These are phyloP conservation scores for Harmothoe impar DNA, from an alignment of 2,888 invertebrate genomes.

Conservation along the genomic window DNA sequence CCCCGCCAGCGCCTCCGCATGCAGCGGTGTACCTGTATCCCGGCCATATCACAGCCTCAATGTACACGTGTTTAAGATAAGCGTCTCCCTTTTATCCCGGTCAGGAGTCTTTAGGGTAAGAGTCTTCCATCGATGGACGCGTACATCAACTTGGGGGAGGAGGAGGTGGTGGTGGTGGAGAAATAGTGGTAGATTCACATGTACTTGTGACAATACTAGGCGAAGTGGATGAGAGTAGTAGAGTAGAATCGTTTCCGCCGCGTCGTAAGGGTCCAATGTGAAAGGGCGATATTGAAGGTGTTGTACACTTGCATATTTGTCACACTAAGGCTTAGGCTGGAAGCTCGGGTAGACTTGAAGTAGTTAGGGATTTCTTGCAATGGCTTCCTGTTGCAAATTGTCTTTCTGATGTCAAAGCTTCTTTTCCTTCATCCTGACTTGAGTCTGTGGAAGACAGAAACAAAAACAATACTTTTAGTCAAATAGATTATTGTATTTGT, in stretches of 20 bases:
- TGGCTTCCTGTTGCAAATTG: neutral
- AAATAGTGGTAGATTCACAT: no score
- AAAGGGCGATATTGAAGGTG: no score
- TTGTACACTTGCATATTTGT: neutral
- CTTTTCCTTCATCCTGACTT: neutral
- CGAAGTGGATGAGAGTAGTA: no score
- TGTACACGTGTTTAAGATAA: neutral
- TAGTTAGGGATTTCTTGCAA: neutral
- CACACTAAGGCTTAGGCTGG: slow-evolving; percentile 2
- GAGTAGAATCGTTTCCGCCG: no score
- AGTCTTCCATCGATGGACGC: no score
- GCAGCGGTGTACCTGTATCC: neutral
- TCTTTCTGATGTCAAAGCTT: neutral
- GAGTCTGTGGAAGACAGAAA: neutral
- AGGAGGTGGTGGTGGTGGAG: no score
- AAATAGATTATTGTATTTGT: neutral
- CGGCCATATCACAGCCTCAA: neutral
- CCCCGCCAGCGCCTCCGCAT: slow-evolving; percentile 41
- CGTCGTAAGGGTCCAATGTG: no score
- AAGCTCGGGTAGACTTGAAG: neutral
- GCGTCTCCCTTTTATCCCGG: no score
- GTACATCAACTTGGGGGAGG: no score
- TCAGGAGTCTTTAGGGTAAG: no score
- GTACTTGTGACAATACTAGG: no score
- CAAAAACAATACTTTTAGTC: neutral